A percentile compares a stretch with the other conserved stretches of the same genome.
Evolutionary conservation across 2,113 vertebrate genomes (phyloP).

Genomic region (Corythoichthys haematopterus): DNA sequence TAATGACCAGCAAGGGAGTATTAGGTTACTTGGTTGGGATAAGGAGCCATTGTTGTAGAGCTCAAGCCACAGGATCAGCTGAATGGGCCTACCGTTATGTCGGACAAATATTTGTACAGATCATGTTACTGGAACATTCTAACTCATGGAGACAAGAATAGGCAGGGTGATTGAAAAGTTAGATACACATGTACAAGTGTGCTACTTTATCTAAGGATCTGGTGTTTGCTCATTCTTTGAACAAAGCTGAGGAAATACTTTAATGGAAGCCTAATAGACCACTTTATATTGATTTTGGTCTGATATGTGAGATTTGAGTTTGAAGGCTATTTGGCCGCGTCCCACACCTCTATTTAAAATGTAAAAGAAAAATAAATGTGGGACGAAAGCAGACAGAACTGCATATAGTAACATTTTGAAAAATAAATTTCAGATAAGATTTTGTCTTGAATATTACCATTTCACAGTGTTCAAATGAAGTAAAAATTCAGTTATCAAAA

Average conservation of each 20-base stretch:
- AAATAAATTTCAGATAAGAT: not conserved
- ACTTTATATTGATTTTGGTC: constrained; percentile 11
- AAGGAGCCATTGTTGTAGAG: constrained; percentile 52
- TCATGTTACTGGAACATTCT: constrained; percentile 70
- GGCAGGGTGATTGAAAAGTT: constrained; percentile 69
- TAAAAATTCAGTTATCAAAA: too few relatives aligned
- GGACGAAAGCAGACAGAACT: not conserved
- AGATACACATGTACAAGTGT: constrained; percentile 68
- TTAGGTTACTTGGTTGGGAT: constrained; percentile 65
- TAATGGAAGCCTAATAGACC: constrained; percentile 13
- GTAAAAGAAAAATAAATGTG: not conserved
- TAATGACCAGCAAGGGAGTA: constrained; percentile 65
- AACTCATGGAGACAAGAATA: constrained; percentile 65
- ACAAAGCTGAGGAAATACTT: constrained; percentile 57
- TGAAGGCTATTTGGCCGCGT: not conserved
- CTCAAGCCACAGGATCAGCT: constrained; percentile 58
- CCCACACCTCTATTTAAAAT: not conserved
- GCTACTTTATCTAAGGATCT: constrained; percentile 61
- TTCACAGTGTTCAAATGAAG: too few relatives aligned
- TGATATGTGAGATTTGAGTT: not conserved
- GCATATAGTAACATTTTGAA: not conserved
- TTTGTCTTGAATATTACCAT: not conserved
- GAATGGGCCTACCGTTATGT: constrained; percentile 66
- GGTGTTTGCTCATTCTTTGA: constrained; percentile 38
- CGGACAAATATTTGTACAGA: constrained; percentile 75